These are phyloP conservation scores for Morus bassanus DNA, from an alignment of 2,797 vertebrate genomes.

Conservation along the genomic window DNA sequence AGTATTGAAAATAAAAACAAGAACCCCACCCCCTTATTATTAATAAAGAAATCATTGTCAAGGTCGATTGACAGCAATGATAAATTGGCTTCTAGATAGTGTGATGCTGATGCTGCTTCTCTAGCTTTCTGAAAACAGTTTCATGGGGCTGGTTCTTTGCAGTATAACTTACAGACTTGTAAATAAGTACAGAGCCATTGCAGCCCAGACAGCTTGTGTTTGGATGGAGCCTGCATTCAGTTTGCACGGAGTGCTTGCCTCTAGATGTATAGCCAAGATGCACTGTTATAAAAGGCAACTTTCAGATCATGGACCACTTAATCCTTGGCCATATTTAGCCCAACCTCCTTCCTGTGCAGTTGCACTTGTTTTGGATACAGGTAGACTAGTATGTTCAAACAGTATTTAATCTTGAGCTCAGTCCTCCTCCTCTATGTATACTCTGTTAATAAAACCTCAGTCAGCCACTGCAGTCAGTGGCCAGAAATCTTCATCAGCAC, in stretches of 20 bases:
- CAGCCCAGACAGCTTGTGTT: neutral
- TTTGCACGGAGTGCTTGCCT: neutral
- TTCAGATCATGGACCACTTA: neutral
- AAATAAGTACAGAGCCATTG: neutral
- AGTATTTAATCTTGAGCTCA: neutral
- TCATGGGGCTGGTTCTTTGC: neutral
- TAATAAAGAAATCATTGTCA: neutral
- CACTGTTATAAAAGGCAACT: neutral
- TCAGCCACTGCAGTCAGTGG: neutral
- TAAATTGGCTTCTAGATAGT: neutral
- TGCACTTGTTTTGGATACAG: neutral
- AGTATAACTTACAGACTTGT: neutral
- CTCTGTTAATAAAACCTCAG: neutral
- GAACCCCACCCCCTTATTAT: neutral
- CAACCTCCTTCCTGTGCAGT: neutral
- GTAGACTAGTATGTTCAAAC: neutral
- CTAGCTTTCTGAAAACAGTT: neutral
- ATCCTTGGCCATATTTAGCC: neutral
- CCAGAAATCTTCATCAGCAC: neutral
- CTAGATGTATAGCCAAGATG: neutral
- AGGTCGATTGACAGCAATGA: neutral
- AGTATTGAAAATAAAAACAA: neutral
- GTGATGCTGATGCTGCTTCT: neutral
- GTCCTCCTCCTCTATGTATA: neutral
- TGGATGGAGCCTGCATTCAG: neutral